Base-by-base conservation (phyloP, 2,888 invertebrate genomes). In the Sycophila texana region DNA sequence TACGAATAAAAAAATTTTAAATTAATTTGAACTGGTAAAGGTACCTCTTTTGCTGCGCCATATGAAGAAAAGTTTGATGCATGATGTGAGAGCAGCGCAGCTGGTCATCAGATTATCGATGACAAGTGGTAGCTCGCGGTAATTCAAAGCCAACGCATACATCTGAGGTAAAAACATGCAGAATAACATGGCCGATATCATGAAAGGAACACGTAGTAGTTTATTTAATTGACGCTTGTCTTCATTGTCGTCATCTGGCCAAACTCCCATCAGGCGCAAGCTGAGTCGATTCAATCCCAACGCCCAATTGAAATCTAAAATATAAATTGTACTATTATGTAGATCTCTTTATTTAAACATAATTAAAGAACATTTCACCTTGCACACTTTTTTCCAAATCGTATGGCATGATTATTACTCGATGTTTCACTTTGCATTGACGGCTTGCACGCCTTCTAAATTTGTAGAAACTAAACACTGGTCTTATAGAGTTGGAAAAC, bases 301-400 rank as follows among this genome's bases (percentile, higher is more conserved):
- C n/a, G 80, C 80, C 80, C 80, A 80, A 5, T 67, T 22, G 13
- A 73, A 75, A 61, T 80, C 76, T 75, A 55, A 16, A 18, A 18
- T 16, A n/a, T n/a, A 16, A 10, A 14, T 55, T 39, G 10, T 39
- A 1, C 10, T 5, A 4, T n/a, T 4, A n/a, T n/a, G 0, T 1
- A n/a, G 55, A 55, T 55, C 0, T n/a, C 1, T 55, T 55, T 18
- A 55, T n/a, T n/a, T 18, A 55, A n/a, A n/a, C 4, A n/a, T n/a
- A 55, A 10, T n/a, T 55, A 4, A 55, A 55, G 1, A 0, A 18
- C 5, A 1, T 7, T 55, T 55, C 5, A 16, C 55, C n/a, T 55
- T 55, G 7, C 4, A 55, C 16, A 18, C 4, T n/a, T 55, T n/a
- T 55, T 55, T 55, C n/a, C 55, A 55, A 55, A 55, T 18, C 39